These are phyloP conservation scores for Parnassius apollo DNA, from an alignment of 2,888 invertebrate genomes.

Conservation along the genomic window DNA sequence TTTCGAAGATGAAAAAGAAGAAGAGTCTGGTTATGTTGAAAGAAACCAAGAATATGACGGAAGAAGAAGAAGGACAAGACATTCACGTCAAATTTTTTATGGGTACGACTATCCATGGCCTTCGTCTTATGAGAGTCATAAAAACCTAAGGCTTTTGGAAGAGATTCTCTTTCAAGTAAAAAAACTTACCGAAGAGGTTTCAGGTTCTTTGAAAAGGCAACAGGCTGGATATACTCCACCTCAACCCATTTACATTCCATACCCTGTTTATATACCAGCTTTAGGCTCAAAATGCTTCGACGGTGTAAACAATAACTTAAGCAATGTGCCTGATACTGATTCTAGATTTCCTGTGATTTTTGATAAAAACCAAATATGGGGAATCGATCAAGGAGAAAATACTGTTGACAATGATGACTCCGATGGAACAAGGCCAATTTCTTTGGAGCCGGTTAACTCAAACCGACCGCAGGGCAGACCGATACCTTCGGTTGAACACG, in stretches of 20 bases:
- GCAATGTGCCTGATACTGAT: background rate
- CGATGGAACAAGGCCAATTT: constrained; percentile 59
- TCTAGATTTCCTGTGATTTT: constrained; percentile 48
- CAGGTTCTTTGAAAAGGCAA: background rate
- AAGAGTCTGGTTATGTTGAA: background rate
- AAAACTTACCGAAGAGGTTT: background rate
- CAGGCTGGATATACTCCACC: background rate
- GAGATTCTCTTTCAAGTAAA: background rate
- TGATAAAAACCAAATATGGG: constrained; percentile 51
- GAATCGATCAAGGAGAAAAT: constrained; percentile 40
- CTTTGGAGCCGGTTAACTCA: constrained; percentile 44
- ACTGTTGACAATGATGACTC: constrained; percentile 37
- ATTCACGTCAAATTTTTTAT: constrained; percentile 15
- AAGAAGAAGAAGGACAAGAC: constrained; percentile 13
- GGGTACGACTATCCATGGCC: constrained; percentile 14
- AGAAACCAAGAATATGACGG: constrained; percentile 3
- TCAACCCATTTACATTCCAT: background rate
- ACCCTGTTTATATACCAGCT: background rate
- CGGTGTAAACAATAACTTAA: background rate
- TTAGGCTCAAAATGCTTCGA: background rate
- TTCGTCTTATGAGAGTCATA: constrained; percentile 4
- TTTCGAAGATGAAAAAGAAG: constrained; percentile 5
- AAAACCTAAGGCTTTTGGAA: background rate
- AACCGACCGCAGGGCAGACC: constrained; percentile 33
- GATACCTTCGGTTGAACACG: constrained; percentile 45